Base-by-base conservation (phyloP, 1,140 invertebrate genomes). In the Ceratina japonica region DNA sequence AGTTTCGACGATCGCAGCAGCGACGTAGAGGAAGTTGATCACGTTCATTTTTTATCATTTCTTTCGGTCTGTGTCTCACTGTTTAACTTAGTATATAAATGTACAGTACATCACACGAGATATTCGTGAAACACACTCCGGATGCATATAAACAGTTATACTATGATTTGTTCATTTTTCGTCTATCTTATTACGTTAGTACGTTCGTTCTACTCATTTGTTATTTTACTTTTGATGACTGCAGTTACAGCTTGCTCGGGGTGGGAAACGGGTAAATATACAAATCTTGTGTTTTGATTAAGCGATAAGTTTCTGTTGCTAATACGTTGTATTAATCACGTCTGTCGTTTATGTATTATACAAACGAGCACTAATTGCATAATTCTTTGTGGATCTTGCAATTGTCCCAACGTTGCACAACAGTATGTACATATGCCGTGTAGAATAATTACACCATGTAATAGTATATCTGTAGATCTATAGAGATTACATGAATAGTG, bases 191-290 rank as follows among this genome's bases (percentile, higher is more conserved):
- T 84, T 84, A n/a, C n/a, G 83, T 75, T 86, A 61, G 85, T 84
- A 84, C 72, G 73, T 87, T 86, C 51, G 87, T 86, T 89, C 80
- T 88, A 89, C 86, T 89, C 70, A 88, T 90, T 91, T 90, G 31
- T 91, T 89, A 90, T 88, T 84, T 89, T 90, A 85, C 88, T 86
- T 64, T 84, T 87, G 90, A 91, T 92, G 92, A 92, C 90, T 91
- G 88, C 93, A 94, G 93, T 93, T 94, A 90, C 93, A 93, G 89
- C 89, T 91, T 79, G 88, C 90, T 89, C 91, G 89, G 87, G 92
- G 92, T 93, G 91, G 92, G 90, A 94, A 93, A 91, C 91, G 93
- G 94, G 94, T 94, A 94, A 93, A 94, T 94, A 94, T 93, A 86
- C 77, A 73, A 86, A 63, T 24, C 52, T 77, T 86, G 68, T 72